Conservation (phyloP, 2,797 vertebrate genomes). For the Denticeps clupeoides region DNA sequence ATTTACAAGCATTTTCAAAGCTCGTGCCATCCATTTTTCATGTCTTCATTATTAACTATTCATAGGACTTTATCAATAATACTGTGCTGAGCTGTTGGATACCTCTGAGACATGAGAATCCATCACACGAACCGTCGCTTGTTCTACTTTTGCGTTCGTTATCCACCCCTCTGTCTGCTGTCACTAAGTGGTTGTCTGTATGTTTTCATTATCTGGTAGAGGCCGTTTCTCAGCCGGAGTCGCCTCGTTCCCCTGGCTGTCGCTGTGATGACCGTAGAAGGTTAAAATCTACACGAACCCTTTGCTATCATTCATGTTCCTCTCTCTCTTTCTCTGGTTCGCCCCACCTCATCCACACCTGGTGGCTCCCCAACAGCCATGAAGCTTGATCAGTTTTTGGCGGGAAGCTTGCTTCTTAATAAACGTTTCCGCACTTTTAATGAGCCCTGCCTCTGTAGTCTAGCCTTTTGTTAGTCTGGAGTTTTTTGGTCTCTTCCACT, state of each 20-base stretch:
- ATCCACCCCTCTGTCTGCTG: neutral
- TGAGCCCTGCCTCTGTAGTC: too few relatives aligned
- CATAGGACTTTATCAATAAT: constrained; percentile 14
- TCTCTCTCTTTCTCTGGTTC: neutral
- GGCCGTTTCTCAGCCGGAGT: neutral
- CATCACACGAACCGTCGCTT: neutral
- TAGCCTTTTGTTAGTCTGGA: neutral
- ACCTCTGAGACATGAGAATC: neutral
- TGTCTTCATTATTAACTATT: constrained; percentile 13
- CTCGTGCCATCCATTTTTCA: constrained; percentile 4
- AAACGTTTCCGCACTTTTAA: too few relatives aligned
- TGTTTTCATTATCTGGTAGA: neutral
- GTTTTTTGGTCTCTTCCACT: neutral
- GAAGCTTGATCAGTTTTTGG: too few relatives aligned
- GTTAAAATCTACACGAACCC: neutral
- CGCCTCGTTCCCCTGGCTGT: neutral
- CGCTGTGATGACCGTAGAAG: neutral
- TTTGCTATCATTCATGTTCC: neutral
- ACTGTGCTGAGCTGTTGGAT: neutral
- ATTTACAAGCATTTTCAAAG: neutral
- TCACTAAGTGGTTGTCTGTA: neutral
- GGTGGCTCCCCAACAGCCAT: too few relatives aligned
- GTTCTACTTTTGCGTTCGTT: neutral
- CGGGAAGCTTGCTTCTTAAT: too few relatives aligned
- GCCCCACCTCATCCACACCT: neutral